Percentiles rank a stretch among this genome's conserved stretches.
Evolutionary conservation across 37 sponge, comb jelly and placozoan species (phyloP).

Genomic region (Lycopodina hypogea): DNA sequence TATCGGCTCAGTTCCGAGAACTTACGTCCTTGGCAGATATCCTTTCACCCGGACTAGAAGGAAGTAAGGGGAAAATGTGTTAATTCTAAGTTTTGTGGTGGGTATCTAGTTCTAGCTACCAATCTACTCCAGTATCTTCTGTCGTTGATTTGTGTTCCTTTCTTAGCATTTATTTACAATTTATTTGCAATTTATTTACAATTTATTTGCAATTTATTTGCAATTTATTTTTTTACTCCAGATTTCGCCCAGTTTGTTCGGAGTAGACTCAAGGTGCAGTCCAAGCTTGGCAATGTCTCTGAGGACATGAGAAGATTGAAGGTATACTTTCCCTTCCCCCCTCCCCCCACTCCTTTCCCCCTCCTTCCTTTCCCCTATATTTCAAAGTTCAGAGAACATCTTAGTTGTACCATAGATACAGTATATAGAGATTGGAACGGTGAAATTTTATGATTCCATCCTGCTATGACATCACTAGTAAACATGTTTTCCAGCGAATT

Average conservation of each 20-base stretch:
- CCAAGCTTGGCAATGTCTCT: not conserved
- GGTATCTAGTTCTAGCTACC: too few relatives aligned
- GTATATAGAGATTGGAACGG: too few relatives aligned
- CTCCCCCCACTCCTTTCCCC: not conserved
- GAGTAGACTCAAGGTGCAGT: conserved; percentile 3
- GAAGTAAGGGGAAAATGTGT: conserved; percentile 19
- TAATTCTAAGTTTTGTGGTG: too few relatives aligned
- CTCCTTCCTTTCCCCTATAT: not conserved
- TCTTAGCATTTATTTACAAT: not conserved
- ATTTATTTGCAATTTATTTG: not conserved
- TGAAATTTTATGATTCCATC: too few relatives aligned
- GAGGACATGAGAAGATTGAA: conserved; percentile 15
- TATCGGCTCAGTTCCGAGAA: conserved; percentile 44
- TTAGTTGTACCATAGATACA: too few relatives aligned
- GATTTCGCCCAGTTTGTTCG: conserved; percentile 42
- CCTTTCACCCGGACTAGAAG: conserved; percentile 38
- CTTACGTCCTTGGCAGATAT: conserved; percentile 34
- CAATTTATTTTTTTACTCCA: not conserved
- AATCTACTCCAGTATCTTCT: not conserved
- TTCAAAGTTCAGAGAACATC: too few relatives aligned
- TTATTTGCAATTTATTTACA: not conserved
- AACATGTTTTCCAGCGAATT: too few relatives aligned
- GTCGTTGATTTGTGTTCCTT: not conserved
- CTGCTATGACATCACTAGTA: too few relatives aligned
- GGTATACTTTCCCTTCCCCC: not conserved